Percentiles rank a stretch among this genome's conserved stretches.
These are phyloP conservation scores for Cirrhinus molitorella DNA, from an alignment of 2,797 vertebrate species.

Conservation along the genomic window DNA sequence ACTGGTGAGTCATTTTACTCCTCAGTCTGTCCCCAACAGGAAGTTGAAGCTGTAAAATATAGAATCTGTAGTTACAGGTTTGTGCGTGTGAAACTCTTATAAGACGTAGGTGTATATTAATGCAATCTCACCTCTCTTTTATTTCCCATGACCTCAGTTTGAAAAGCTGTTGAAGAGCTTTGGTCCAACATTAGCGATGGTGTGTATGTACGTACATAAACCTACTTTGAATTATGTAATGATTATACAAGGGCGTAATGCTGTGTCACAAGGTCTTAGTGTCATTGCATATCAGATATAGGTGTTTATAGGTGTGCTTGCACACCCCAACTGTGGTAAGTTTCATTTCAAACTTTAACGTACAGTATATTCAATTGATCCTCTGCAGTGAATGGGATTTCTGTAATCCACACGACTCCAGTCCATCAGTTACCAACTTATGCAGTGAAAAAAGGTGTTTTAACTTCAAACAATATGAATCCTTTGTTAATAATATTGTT, in stretches of 20 bases:
- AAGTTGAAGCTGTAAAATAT: background rate
- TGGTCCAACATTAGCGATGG: background rate
- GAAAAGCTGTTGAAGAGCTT: slow-evolving; percentile 27
- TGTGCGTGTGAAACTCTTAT: slow-evolving; percentile 3
- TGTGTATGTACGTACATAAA: background rate
- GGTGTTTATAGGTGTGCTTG: background rate
- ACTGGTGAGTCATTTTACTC: slow-evolving; percentile 6
- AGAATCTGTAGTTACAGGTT: background rate
- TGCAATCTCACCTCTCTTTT: slow-evolving; percentile 26
- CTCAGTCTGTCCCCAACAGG: background rate
- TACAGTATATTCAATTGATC: background rate
- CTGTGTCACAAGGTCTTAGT: slow-evolving; percentile 8
- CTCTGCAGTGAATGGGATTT: background rate
- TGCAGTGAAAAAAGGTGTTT: background rate
- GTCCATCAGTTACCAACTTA: background rate
- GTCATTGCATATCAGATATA: background rate
- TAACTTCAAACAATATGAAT: background rate
- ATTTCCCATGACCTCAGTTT: slow-evolving; percentile 8
- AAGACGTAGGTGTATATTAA: slow-evolving; percentile 28
- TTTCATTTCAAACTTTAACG: background rate
- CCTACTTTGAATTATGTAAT: slow-evolving; percentile 15
- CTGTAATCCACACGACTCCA: background rate
- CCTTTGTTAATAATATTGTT: background rate
- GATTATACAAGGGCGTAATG: background rate
- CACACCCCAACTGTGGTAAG: background rate